These are phyloP conservation scores for Planiliza haematocheilus DNA, from an alignment of 2,113 vertebrate genomes.

Conservation along the genomic window DNA sequence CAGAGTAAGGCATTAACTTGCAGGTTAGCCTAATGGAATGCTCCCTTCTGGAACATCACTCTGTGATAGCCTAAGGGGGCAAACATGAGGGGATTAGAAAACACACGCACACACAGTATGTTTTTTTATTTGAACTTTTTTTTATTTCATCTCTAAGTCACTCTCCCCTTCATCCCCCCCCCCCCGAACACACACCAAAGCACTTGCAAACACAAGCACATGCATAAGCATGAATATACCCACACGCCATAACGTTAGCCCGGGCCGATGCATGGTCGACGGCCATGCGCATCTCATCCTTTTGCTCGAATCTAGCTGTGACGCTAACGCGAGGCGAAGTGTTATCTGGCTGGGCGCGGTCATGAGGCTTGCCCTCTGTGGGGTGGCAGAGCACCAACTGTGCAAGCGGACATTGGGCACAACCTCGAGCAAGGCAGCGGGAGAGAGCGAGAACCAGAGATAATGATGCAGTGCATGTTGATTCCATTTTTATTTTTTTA, in stretches of 20 bases:
- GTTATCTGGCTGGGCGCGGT: not conserved
- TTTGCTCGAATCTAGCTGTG: constrained; percentile 17
- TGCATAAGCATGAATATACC: constrained; percentile 36
- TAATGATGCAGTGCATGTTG: constrained; percentile 46
- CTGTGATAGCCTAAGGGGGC: constrained; percentile 57
- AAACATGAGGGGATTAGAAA: constrained; percentile 73
- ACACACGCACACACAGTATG: constrained; percentile 46
- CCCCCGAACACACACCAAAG: constrained; percentile 16
- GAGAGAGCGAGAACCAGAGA: constrained; percentile 31
- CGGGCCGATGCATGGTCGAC: not conserved
- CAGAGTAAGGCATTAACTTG: constrained; percentile 63
- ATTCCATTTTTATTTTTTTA: constrained; percentile 2
- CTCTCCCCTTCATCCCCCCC: not conserved
- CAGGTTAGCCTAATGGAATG: constrained; percentile 66
- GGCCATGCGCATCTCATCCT: constrained; percentile 28
- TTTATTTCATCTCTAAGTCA: not conserved
- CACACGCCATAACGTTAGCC: constrained; percentile 22
- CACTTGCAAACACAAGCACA: constrained; percentile 3
- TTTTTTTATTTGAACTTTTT: constrained; percentile 31
- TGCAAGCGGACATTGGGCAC: constrained; percentile 17
- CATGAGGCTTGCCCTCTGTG: constrained; percentile 24
- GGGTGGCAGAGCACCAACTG: constrained; percentile 32
- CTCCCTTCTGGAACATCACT: constrained; percentile 61
- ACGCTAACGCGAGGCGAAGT: constrained; percentile 45
- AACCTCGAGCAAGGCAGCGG: constrained; percentile 47